phyloP scores from a whole-genome alignment of 2,888 invertebrate species.

The Apotomis betuletana region DNA sequence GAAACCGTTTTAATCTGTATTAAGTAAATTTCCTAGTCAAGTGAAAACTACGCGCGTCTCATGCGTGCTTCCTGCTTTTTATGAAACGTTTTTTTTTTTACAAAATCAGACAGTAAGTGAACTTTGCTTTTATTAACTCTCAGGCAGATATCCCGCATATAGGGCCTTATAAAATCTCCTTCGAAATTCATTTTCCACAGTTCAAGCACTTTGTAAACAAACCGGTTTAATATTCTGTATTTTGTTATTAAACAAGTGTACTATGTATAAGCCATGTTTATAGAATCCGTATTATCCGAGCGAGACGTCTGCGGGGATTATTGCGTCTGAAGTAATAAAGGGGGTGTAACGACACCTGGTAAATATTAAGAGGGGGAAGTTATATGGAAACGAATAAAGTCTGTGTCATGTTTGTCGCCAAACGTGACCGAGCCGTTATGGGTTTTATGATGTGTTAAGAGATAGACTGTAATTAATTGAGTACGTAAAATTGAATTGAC shows the following conservation, averaged over 20 bases:
- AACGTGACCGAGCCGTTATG: slow-evolving; percentile 55
- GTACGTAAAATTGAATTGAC: slow-evolving; percentile 1
- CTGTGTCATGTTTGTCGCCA: slow-evolving; percentile 63
- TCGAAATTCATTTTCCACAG: neutral
- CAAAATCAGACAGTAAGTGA: neutral
- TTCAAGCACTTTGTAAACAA: slow-evolving; percentile 14
- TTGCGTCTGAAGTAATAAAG: slow-evolving; percentile 73
- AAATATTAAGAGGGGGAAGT: slow-evolving; percentile 73
- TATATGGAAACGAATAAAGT: slow-evolving; percentile 64
- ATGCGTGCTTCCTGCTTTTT: too few species aligned
- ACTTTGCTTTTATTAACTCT: neutral
- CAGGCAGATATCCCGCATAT: neutral
- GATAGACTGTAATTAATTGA: slow-evolving; percentile 25
- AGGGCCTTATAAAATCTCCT: neutral
- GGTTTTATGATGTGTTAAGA: slow-evolving; percentile 30
- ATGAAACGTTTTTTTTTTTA: neutral
- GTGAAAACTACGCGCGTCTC: too few species aligned
- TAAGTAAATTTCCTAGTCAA: too few species aligned
- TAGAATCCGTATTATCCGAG: slow-evolving; percentile 63
- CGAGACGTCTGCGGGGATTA: slow-evolving; percentile 65
- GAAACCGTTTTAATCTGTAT: too few species aligned
- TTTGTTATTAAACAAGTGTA: slow-evolving; percentile 46
- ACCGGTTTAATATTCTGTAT: slow-evolving; percentile 26
- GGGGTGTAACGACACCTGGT: slow-evolving; percentile 75
- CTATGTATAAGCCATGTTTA: slow-evolving; percentile 57